Conservation (phyloP, 2,113 vertebrate species). For the Lathamus discolor region DNA sequence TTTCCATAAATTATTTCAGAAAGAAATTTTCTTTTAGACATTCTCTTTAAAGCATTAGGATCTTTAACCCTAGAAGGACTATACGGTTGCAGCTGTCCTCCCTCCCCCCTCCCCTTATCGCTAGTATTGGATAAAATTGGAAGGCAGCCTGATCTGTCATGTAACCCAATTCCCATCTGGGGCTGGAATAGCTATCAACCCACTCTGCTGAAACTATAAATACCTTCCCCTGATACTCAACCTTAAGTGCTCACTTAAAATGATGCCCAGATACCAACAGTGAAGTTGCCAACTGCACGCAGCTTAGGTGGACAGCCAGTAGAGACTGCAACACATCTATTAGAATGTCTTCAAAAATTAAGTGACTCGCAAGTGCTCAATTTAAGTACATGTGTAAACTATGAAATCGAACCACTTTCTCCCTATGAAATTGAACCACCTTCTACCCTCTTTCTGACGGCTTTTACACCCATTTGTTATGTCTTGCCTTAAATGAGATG, state of each 20-base stretch:
- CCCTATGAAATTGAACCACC: neutral
- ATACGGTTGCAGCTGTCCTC: conserved; percentile 41
- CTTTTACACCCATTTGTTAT: neutral
- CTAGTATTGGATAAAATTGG: conserved; percentile 34
- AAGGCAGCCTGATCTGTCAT: conserved; percentile 15
- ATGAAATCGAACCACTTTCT: neutral
- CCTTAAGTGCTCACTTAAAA: conserved; percentile 66
- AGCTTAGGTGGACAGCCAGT: conserved; percentile 36
- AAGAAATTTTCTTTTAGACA: conserved; percentile 82
- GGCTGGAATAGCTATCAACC: conserved; percentile 58
- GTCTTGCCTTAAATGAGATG: neutral
- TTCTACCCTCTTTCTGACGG: neutral
- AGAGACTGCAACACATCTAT: neutral
- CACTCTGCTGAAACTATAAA: conserved; percentile 56
- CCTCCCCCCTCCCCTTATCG: neutral
- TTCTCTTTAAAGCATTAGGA: conserved; percentile 77
- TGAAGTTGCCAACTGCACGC: conserved; percentile 30
- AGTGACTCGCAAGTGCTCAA: neutral
- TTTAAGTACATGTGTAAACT: neutral
- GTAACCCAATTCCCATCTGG: conserved; percentile 62
- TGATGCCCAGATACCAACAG: conserved; percentile 56
- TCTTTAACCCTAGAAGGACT: conserved; percentile 83
- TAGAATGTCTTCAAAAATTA: conserved; percentile 40
- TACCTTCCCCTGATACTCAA: conserved; percentile 58
- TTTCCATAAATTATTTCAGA: conserved; percentile 86